These are phyloP conservation scores for Xyrauchen texanus DNA, from an alignment of 2,113 vertebrate genomes.

Conservation along the genomic window DNA sequence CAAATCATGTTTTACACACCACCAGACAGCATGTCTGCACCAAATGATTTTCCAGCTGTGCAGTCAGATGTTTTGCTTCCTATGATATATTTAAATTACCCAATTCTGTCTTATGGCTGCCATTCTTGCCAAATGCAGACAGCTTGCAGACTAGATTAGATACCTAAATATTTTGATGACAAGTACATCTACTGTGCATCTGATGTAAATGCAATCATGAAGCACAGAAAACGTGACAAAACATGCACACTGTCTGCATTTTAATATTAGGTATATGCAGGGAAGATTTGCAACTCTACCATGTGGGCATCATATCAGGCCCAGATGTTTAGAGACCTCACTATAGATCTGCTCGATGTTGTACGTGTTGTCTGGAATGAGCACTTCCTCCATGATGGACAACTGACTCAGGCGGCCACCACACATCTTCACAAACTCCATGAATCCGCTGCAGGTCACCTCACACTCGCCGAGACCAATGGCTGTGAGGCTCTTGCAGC, in stretches of 20 bases:
- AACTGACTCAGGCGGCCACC: slow-evolving; percentile 77
- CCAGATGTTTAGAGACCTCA: slow-evolving; percentile 95
- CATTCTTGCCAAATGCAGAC: slow-evolving; percentile 20
- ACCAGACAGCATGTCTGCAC: slow-evolving; percentile 7
- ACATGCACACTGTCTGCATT: neutral
- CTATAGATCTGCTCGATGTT: slow-evolving; percentile 92
- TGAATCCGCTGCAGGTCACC: slow-evolving; percentile 58
- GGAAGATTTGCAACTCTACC: slow-evolving; percentile 69
- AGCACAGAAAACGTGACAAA: neutral
- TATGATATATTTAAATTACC: slow-evolving; percentile 22
- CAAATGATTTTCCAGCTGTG: slow-evolving; percentile 32
- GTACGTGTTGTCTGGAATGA: slow-evolving; percentile 71
- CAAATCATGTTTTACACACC: slow-evolving; percentile 32
- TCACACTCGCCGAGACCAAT: slow-evolving; percentile 75
- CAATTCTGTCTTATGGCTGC: slow-evolving; percentile 10
- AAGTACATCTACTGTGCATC: neutral
- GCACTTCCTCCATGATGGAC: slow-evolving; percentile 79
- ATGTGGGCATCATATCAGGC: slow-evolving; percentile 96
- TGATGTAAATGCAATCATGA: too few relatives aligned
- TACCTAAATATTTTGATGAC: neutral
- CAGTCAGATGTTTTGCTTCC: slow-evolving; percentile 22
- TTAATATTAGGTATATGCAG: neutral
- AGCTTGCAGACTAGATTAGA: neutral
- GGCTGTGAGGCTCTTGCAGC: slow-evolving; percentile 64
- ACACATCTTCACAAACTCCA: slow-evolving; percentile 78